Evolutionary conservation across 1,140 invertebrate genomes (phyloP).

Genomic region (Dendrolimus punctatus): DNA sequence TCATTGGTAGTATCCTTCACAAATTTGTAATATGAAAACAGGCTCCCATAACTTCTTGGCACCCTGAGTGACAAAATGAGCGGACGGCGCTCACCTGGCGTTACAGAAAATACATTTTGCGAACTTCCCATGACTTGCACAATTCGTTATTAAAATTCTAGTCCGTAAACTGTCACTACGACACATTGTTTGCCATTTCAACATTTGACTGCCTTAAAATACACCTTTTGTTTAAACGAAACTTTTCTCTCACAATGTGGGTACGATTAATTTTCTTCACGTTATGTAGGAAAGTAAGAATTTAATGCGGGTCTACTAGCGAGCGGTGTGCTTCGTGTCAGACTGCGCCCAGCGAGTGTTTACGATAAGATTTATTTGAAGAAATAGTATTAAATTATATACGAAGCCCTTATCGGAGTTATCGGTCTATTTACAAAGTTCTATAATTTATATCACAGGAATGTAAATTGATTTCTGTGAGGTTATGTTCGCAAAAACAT

Average conservation of each 20-base stretch:
- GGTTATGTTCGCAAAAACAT: too few relatives aligned
- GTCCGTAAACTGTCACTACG: slow-evolving; percentile 20
- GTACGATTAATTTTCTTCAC: too few relatives aligned
- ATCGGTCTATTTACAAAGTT: slow-evolving; percentile 50
- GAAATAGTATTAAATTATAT: slow-evolving; percentile 45
- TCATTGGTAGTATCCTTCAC: slow-evolving; percentile 53
- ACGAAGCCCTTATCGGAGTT: slow-evolving; percentile 52
- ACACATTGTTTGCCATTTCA: slow-evolving; percentile 32
- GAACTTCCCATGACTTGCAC: slow-evolving; percentile 21
- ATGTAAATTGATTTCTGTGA: not conserved
- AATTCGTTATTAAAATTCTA: slow-evolving; percentile 18
- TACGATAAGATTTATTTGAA: slow-evolving; percentile 60
- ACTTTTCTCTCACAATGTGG: too few relatives aligned
- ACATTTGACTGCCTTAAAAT: slow-evolving; percentile 22
- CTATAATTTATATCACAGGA: slow-evolving; percentile 21
- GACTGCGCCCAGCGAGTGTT: slow-evolving; percentile 16
- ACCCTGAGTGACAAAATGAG: slow-evolving; percentile 49
- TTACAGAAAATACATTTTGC: slow-evolving; percentile 21
- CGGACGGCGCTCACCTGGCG: slow-evolving; percentile 36
- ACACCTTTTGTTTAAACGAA: not conserved
- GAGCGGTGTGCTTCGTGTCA: slow-evolving; percentile 2
- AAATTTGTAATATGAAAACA: slow-evolving; percentile 67
- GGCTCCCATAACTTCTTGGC: slow-evolving; percentile 64
- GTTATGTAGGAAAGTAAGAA: too few relatives aligned
- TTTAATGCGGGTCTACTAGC: not conserved